A percentile compares a stretch with the other conserved stretches of the same genome.
These are phyloP conservation scores for Zoanthus gigantus DNA, from an alignment of 92 coral and sea anemone species.

Conservation along the genomic window DNA sequence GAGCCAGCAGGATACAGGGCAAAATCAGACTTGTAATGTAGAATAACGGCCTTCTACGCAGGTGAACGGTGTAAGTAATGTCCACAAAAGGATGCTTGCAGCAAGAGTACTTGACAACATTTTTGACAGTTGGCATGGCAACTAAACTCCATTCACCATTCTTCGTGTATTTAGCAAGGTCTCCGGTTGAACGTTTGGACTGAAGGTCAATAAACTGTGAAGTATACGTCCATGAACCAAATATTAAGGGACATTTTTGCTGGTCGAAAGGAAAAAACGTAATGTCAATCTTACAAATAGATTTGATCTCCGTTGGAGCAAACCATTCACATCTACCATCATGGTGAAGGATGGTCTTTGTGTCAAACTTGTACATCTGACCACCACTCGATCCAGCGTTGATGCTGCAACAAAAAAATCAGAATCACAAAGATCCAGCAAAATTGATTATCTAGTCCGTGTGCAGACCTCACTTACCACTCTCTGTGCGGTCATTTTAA, in stretches of 20 bases:
- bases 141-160: constrained; percentile 92
- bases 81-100: constrained; percentile 80
- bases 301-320: constrained; percentile 90
- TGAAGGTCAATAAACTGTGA: constrained; percentile 69
- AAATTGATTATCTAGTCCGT: too few relatives aligned
- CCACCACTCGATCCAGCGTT: constrained; percentile 80
- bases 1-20: constrained; percentile 88
- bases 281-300: constrained; percentile 94
- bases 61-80: constrained; percentile 78
- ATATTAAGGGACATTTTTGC: constrained; percentile 79
- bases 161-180: constrained; percentile 84
- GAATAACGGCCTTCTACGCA: constrained; percentile 85
- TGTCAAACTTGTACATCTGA: constrained; percentile 91
- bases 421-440: too few relatives aligned
- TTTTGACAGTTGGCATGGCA: constrained; percentile 64
- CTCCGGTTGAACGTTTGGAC: constrained; percentile 71
- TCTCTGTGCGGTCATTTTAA: too few relatives aligned
- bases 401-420: constrained; percentile 58
- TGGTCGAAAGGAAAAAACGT: constrained; percentile 94
- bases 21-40: constrained; percentile 86
- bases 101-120: constrained; percentile 80
- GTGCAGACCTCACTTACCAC: too few relatives aligned
- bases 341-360: constrained; percentile 72
- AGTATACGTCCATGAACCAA: constrained; percentile 95
- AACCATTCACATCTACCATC: constrained; percentile 87